Conservation (phyloP, 1,140 invertebrate species). For the Pinna nobilis region DNA sequence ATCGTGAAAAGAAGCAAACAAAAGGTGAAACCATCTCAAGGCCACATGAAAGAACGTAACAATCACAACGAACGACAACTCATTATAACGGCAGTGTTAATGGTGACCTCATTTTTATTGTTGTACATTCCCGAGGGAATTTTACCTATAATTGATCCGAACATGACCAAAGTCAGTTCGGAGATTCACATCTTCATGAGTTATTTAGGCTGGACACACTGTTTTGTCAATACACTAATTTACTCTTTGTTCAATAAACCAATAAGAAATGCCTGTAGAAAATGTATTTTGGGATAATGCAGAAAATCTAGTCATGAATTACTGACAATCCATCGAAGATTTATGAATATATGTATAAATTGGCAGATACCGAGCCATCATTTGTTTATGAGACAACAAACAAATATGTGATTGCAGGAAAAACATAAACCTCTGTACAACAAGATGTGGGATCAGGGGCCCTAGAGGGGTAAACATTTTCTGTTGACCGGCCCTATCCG, state of each 20-base stretch:
- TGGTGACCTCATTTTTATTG: neutral
- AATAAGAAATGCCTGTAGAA: neutral
- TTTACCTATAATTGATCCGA: conserved; percentile 9
- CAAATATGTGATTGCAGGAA: neutral
- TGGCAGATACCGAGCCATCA: neutral
- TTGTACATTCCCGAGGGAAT: neutral
- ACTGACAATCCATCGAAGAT: neutral
- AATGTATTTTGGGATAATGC: neutral
- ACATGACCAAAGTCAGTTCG: conserved; percentile 2
- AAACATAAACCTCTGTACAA: neutral
- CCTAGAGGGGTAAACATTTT: too few relatives aligned
- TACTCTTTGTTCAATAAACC: conserved; percentile 1
- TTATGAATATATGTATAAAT: neutral
- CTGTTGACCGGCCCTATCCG: too few relatives aligned
- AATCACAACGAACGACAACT: neutral
- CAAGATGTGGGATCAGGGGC: neutral
- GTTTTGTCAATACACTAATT: conserved; percentile 4
- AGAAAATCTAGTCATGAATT: neutral
- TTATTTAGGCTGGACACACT: conserved; percentile 10
- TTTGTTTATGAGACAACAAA: neutral
- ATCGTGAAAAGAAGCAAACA: neutral
- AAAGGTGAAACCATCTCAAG: neutral
- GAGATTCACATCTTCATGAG: neutral
- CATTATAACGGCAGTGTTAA: neutral
- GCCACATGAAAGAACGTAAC: neutral